A percentile compares a stretch with the other conserved stretches of the same genome.
phyloP scores from a whole-genome alignment of 1,140 invertebrate species.

The Colletes gigas region DNA sequence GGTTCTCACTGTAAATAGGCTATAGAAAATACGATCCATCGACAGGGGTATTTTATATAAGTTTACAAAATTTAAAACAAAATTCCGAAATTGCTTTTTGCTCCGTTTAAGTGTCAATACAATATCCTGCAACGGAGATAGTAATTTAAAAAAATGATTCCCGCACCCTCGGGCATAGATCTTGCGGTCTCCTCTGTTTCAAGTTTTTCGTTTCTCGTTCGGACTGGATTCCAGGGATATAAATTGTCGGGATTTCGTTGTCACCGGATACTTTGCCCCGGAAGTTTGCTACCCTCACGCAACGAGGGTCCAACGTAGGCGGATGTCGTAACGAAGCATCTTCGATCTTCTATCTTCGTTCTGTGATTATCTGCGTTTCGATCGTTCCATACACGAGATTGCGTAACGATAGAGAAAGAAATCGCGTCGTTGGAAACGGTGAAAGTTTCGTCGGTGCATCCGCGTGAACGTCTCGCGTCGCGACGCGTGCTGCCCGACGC shows the following conservation, averaged over 20 bases:
- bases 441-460: constrained; percentile 35
- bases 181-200: constrained; percentile 41
- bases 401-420: constrained; percentile 35
- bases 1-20: too few relatives aligned
- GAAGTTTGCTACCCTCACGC: constrained; percentile 29
- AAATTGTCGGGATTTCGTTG: constrained; percentile 64
- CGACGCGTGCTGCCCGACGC: not conserved
- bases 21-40: too few relatives aligned
- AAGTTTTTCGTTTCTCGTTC: constrained; percentile 42
- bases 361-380: constrained; percentile 22
- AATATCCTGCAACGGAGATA: too few relatives aligned
- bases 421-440: constrained; percentile 28
- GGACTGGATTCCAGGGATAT: constrained; percentile 58
- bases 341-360: constrained; percentile 11
- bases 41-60: too few relatives aligned
- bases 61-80: too few relatives aligned
- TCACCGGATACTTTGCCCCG: constrained; percentile 42
- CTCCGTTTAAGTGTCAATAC: too few relatives aligned
- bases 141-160: too few relatives aligned
- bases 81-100: too few relatives aligned
- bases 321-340: constrained; percentile 22
- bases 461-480: not conserved
- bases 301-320: not conserved
- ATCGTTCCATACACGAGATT: constrained; percentile 14
- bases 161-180: too few relatives aligned